These are phyloP conservation scores for Leptestheria dahalacensis DNA, from an alignment of 1,140 invertebrate species.

Conservation along the genomic window DNA sequence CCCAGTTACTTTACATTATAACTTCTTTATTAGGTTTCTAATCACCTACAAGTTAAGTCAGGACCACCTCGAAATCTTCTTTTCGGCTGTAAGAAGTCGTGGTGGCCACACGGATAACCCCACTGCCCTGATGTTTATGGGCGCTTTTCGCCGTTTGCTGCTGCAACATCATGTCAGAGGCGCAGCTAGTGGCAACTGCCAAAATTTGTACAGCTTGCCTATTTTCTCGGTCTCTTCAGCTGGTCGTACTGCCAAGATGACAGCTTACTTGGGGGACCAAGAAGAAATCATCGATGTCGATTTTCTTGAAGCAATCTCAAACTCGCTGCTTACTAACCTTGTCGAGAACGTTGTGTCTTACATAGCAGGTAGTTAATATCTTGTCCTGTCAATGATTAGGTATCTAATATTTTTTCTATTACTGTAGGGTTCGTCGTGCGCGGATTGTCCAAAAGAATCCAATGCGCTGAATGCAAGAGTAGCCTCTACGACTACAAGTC, in stretches of 20 bases:
- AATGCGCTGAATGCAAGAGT: not conserved
- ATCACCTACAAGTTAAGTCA: not conserved
- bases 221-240: not conserved
- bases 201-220: not conserved
- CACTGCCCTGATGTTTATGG: not conserved
- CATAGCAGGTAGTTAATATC: not conserved
- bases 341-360: not conserved
- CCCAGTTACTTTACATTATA: too few relatives aligned
- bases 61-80: not conserved
- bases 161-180: not conserved
- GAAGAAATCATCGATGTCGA: not conserved
- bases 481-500: not conserved
- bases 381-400: not conserved
- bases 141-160: not conserved
- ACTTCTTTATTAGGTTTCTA: not conserved
- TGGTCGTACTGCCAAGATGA: not conserved
- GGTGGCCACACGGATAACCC: not conserved
- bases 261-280: not conserved
- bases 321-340: not conserved
- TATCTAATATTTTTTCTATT: not conserved
- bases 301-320: not conserved
- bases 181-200: not conserved
- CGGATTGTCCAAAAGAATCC: not conserved
- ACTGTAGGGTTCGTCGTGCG: not conserved
- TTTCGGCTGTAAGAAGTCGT: not conserved